phyloP scores from a whole-genome alignment of 2,113 vertebrate genomes.

The Chaetodon auriga region DNA sequence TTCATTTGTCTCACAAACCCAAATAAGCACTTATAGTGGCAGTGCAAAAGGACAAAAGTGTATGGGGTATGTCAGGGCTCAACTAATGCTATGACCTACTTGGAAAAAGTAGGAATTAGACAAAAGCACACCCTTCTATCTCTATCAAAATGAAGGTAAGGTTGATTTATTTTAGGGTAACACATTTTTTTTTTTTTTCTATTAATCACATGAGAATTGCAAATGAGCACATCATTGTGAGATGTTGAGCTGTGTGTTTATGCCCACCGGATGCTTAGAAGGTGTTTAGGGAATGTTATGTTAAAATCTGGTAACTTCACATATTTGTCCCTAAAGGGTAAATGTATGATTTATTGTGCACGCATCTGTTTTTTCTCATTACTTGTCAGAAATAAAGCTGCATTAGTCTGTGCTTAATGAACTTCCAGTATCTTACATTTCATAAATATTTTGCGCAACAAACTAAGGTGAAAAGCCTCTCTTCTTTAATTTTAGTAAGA shows the following conservation, averaged over 20 bases:
- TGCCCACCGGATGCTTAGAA: conserved; percentile 32
- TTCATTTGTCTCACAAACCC: neutral
- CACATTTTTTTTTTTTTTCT: neutral
- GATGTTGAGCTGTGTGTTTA: conserved; percentile 34
- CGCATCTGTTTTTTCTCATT: conserved; percentile 11
- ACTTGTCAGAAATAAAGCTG: conserved; percentile 6
- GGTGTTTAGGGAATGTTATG: conserved; percentile 32
- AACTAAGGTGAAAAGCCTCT: neutral
- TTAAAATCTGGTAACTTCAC: conserved; percentile 30
- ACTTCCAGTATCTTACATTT: neutral
- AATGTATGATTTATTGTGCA: conserved; percentile 9
- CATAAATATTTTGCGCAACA: neutral
- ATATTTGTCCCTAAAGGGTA: conserved; percentile 39
- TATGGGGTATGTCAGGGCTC: neutral
- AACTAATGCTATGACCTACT: neutral
- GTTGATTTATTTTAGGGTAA: conserved; percentile 33
- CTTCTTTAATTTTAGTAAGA: neutral
- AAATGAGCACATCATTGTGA: conserved; percentile 47
- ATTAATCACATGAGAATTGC: conserved; percentile 41
- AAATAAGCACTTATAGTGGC: conserved; percentile 1
- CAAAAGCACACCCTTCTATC: neutral
- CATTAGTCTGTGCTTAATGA: neutral
- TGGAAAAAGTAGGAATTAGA: neutral
- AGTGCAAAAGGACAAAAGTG: neutral
- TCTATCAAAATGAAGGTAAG: neutral